Evolutionary conservation across 2,113 vertebrate species (phyloP), one percentile per base, ranked within the genome.

Genomic region (Vanacampus margaritifer): DNA sequence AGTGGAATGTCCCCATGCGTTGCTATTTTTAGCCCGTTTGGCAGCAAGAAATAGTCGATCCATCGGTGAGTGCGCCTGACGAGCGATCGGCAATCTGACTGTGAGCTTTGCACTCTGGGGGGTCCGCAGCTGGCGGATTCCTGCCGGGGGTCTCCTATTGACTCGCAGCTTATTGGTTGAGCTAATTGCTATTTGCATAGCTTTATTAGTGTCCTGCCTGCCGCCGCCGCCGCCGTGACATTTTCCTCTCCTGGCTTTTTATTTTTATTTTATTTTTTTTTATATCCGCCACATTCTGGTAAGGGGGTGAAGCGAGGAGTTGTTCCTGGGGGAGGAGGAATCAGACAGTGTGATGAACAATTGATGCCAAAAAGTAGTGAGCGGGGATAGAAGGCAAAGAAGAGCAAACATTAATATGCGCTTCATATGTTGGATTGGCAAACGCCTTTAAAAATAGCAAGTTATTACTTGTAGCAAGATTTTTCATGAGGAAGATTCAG

Each of bases 161-260:
- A 90, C 89, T 87, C 80, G 46, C 70, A 83, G 86, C 84, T 80
- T 86, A 89, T 85, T 88, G 87, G 86, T 82, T 89, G 72, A 82
- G 86, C 84, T 92, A 90, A 92, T 91, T 90, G 84, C 89, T 92
- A 90, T 93, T 93, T 92, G 89, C 91, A 86, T 89, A 89, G 84
- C 88, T 79, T 89, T 91, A 91, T 91, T 85, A 86, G 83, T 70
- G 68, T 81, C 78, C 78, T 71, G 73, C 77, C 80, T n/a, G 36
- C 79, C 79, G 79, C 73, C 79, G 43, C 79, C 76, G 82, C 76
- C 60, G 79, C 72, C 56, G 67, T 90, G 87, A 90, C 86, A 87
- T 90, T 89, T 89, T 70, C 68, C 35, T 81, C 67, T 73, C 73
- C 72, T 65, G 50, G 45, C 46, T 54, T 37, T 59, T 50, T 69